These are phyloP conservation scores for Sarcophaga rosellei DNA, from an alignment of 2,888 invertebrate species.

Conservation along the genomic window DNA sequence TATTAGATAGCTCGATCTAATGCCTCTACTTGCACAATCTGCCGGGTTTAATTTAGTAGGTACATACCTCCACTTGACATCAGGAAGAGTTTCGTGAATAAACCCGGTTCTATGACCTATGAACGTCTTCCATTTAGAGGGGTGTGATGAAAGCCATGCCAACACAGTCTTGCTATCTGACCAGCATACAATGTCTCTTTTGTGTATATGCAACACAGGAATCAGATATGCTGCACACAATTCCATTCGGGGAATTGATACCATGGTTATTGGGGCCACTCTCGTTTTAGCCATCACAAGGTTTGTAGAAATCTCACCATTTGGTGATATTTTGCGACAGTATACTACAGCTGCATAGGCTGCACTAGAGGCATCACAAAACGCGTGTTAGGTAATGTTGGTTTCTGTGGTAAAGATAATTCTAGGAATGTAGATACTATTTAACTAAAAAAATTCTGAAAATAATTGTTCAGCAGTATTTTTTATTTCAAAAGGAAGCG, in stretches of 20 bases:
- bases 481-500: slow-evolving; percentile 18
- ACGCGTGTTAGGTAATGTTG: slow-evolving; percentile 19
- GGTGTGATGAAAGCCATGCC: slow-evolving; percentile 36
- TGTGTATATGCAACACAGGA: too few relatives aligned
- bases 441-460: slow-evolving; percentile 5
- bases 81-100: slow-evolving; percentile 31
- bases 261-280: slow-evolving; percentile 6
- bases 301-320: slow-evolving; percentile 26
- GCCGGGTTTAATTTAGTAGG: slow-evolving; percentile 41
- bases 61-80: slow-evolving; percentile 45
- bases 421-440: slow-evolving; percentile 3
- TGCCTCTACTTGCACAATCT: slow-evolving; percentile 41
- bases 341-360: slow-evolving; percentile 43
- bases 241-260: too few relatives aligned
- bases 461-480: neutral
- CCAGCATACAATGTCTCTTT: slow-evolving; percentile 25
- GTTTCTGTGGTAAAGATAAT: too few relatives aligned
- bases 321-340: slow-evolving; percentile 27
- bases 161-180: slow-evolving; percentile 49
- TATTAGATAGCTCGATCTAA: slow-evolving; percentile 29
- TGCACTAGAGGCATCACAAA: slow-evolving; percentile 39
- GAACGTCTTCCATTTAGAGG: slow-evolving; percentile 41
- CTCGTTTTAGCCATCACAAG: slow-evolving; percentile 44
- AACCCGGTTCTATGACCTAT: slow-evolving; percentile 25
- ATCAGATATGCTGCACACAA: too few relatives aligned